Base-by-base conservation (phyloP, 2,797 vertebrate species). In the Myotis daubentonii region DNA sequence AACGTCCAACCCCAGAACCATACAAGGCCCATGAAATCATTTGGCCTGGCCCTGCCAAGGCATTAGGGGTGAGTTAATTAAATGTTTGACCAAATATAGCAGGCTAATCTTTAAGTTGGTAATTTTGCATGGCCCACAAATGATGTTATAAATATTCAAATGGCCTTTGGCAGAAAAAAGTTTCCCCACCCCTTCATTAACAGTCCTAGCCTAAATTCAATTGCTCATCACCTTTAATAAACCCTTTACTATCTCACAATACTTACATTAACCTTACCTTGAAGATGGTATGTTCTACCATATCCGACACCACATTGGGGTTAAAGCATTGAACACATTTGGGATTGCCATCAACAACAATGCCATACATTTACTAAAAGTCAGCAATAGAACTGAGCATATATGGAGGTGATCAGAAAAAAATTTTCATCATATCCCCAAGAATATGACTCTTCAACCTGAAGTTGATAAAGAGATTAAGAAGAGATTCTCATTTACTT, bases 401-500 rank as follows among this genome's bases (percentile, higher is more conserved):
- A 71, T 81, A 15, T 74, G 17, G 66, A 81, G 22, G 19, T 60
- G 8, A 91, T 75, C 8, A 0, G 41, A 72, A 84, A 57, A 57
- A 44, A 28, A 86, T 49, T 86, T 85, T 87, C 11, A 20, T 30
- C 68, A 30, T 57, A 23, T 87, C 93, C 93, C 38, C 55, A 57
- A 15, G 79, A 74, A 91, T 87, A 7, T 72, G 36, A 16, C 15
- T 91, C 41, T 53, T 92, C 51, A 86, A 66, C 74, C 17, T 44
- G 25, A 76, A 72, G 23, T 44, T 71, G 81, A 74, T 60, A 22
- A 91, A 79, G 60, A 97, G 81, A 80, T 80, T 65, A 87, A 92
- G 65, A 93, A 84, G 72, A 94, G n/a, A 12, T 17, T 83, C 60
- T 84, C 57, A 44, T 94, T 95, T 55, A 92, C 96, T 97, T 33